phyloP scores from a whole-genome alignment of 2,888 invertebrate genomes.

The Metallyticus violacea region DNA sequence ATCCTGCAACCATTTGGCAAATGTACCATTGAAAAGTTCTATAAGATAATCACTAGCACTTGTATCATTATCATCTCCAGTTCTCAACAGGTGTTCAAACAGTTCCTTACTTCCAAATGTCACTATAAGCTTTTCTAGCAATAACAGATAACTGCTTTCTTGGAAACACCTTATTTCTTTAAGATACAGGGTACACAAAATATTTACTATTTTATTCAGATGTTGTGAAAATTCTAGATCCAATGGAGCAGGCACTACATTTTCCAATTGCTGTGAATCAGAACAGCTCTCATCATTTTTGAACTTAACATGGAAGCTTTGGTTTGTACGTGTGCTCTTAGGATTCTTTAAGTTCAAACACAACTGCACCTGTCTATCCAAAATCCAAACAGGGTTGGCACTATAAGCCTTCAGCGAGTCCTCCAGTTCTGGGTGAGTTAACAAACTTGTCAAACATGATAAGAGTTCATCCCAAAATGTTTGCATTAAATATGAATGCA shows the following conservation, averaged over 20 bases:
- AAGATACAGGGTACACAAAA: background rate
- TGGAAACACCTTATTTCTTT: background rate
- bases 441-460: background rate
- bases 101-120: slow-evolving; percentile 2
- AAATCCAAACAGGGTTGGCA: background rate
- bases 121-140: background rate
- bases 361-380: slow-evolving; percentile 25
- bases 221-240: background rate
- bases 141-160: background rate
- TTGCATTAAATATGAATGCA: background rate
- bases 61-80: background rate
- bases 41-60: background rate
- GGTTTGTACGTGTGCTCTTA: slow-evolving; percentile 32
- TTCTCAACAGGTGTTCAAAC: background rate
- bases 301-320: slow-evolving; percentile 56
- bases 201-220: background rate
- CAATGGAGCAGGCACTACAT: background rate
- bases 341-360: slow-evolving; percentile 25
- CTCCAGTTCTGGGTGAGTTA: background rate
- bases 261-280: background rate
- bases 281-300: background rate
- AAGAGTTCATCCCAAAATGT: background rate
- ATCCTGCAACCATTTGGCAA: slow-evolving; percentile 52
- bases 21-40: slow-evolving; percentile 45
- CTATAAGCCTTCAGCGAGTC: background rate